A percentile compares a stretch with the other conserved stretches of the same genome.
Evolutionary conservation across 2,888 invertebrate species (phyloP).

Genomic region (Globia sparganii): DNA sequence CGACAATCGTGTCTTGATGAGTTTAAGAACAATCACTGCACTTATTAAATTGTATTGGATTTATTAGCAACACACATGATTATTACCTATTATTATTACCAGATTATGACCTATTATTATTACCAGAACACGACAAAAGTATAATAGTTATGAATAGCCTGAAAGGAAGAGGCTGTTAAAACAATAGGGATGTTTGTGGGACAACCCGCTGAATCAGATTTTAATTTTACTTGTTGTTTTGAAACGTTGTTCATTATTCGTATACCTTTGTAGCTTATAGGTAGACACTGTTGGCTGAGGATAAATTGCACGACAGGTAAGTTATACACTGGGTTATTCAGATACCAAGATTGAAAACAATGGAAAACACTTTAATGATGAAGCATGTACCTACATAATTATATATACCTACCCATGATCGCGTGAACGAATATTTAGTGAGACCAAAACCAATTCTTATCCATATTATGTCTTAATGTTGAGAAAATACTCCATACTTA

Average conservation of each 20-base stretch:
- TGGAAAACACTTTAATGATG: background rate
- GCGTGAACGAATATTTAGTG: background rate
- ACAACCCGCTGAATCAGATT: background rate
- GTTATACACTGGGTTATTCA: background rate
- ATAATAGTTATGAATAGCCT: background rate
- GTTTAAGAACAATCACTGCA: conserved; percentile 43
- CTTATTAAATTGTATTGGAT: conserved; percentile 34
- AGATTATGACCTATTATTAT: conserved; percentile 30
- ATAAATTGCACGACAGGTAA: background rate
- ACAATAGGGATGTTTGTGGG: conserved; percentile 5
- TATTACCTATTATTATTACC: conserved; percentile 22
- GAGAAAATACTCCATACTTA: background rate
- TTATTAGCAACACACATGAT: conserved; percentile 28
- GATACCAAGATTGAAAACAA: background rate
- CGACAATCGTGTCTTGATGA: conserved; percentile 47
- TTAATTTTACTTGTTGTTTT: background rate
- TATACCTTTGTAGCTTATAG: background rate
- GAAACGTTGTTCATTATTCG: background rate
- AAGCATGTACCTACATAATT: too few relatives aligned
- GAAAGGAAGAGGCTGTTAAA: conserved; percentile 9
- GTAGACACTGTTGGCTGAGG: background rate
- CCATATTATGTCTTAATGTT: background rate
- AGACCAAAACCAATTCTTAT: background rate
- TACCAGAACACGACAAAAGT: conserved; percentile 6
- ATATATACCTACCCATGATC: background rate